Percentiles rank a stretch among this genome's conserved stretches.
These are phyloP conservation scores for Venustaconcha ellipsiformis DNA, from an alignment of 1,140 invertebrate species.

Conservation along the genomic window DNA sequence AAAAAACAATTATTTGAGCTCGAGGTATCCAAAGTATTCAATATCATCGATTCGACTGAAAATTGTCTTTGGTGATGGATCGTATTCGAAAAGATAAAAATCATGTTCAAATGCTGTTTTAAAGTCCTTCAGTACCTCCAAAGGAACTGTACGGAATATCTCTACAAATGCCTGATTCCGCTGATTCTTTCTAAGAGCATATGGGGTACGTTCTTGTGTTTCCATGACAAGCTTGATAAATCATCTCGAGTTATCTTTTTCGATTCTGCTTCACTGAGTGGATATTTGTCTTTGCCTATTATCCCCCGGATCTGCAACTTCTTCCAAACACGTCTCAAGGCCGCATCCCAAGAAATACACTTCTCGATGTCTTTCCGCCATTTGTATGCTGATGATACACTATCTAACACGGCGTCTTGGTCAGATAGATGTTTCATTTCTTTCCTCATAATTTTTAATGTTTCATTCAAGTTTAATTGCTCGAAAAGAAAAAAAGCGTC, in stretches of 20 bases:
- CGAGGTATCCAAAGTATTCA: conserved; percentile 18
- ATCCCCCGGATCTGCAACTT: conserved; percentile 32
- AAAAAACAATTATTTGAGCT: not conserved
- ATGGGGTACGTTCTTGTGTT: conserved; percentile 3
- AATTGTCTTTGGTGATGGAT: conserved; percentile 10
- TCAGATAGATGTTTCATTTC: conserved; percentile 28
- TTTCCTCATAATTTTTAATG: conserved; percentile 8
- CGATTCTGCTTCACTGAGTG: conserved; percentile 7
- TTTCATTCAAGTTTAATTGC: conserved; percentile 12
- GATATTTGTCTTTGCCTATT: conserved; percentile 26
- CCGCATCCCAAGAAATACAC: conserved; percentile 27
- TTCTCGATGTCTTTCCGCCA: conserved; percentile 15
- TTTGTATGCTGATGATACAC: conserved; percentile 23
- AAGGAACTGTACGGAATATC: conserved; percentile 19
- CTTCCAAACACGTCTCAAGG: conserved; percentile 29
- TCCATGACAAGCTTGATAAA: conserved; percentile 10
- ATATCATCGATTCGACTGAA: conserved; percentile 16
- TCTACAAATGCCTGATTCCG: conserved; percentile 22
- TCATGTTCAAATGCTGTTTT: conserved; percentile 20
- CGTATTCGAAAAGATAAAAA: conserved; percentile 37
- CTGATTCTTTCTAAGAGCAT: conserved; percentile 14
- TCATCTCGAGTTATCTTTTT: conserved; percentile 8
- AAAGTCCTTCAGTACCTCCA: conserved; percentile 12
- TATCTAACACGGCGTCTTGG: conserved; percentile 28
- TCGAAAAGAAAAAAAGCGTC: conserved; percentile 24